phyloP scores from a whole-genome alignment of 2,888 invertebrate genomes.

The Nomada lathburiana region DNA sequence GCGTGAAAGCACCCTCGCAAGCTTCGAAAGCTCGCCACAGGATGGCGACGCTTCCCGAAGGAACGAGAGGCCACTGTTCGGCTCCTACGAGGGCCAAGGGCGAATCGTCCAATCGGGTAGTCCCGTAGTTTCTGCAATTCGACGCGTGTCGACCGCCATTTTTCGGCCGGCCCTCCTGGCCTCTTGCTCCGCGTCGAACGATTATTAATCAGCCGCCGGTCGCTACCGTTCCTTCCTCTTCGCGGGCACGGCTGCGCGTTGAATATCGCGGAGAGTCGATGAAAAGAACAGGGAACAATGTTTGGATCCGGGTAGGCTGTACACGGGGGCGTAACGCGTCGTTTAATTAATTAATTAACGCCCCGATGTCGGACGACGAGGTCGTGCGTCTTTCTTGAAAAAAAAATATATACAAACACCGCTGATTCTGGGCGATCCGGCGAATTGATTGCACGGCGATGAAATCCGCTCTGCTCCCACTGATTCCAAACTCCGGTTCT shows the following conservation, averaged over 20 bases:
- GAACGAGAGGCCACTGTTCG: conserved; percentile 42
- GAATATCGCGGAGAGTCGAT: not conserved
- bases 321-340: not conserved
- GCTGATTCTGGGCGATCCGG: too few relatives aligned
- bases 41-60: conserved; percentile 76
- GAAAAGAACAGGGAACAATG: not conserved
- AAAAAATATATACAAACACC: too few relatives aligned
- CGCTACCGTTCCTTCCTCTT: conserved; percentile 8
- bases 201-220: conserved; percentile 44
- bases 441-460: too few relatives aligned
- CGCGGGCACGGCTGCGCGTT: not conserved
- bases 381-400: too few relatives aligned
- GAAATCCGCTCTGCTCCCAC: too few relatives aligned
- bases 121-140: conserved; percentile 65
- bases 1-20: conserved; percentile 40
- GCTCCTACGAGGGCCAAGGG: conserved; percentile 60
- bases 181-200: conserved; percentile 13
- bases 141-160: conserved; percentile 67
- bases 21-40: conserved; percentile 71
- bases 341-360: too few relatives aligned
- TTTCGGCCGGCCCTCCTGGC: conserved; percentile 59
- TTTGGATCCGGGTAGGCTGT: too few relatives aligned
- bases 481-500: too few relatives aligned
- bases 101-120: conserved; percentile 70
- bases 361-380: too few relatives aligned